These are phyloP conservation scores for Ammodramus savannarum DNA, from an alignment of 2,113 vertebrate species.

Conservation along the genomic window DNA sequence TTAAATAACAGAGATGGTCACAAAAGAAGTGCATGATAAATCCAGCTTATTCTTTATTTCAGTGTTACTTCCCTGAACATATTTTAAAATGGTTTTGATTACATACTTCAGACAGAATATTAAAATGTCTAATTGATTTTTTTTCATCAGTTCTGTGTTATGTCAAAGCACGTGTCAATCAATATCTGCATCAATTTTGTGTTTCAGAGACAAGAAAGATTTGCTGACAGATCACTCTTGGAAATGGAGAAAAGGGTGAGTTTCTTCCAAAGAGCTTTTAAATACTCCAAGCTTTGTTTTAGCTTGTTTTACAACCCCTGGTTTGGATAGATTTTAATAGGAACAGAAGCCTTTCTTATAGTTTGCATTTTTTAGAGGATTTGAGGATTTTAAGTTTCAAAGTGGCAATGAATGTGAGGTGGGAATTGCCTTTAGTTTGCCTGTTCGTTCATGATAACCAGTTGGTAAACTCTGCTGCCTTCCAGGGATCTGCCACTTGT, in stretches of 20 bases:
- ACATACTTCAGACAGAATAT: background rate
- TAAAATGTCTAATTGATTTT: background rate
- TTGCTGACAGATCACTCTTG: slow-evolving; percentile 94
- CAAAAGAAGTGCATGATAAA: background rate
- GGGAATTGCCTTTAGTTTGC: background rate
- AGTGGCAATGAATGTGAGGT: background rate
- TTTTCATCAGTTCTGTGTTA: background rate
- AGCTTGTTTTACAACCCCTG: background rate
- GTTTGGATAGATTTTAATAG: background rate
- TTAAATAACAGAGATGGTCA: background rate
- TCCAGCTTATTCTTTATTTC: background rate
- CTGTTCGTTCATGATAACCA: background rate
- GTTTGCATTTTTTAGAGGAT: slow-evolving; percentile 18
- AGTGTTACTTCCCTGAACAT: background rate
- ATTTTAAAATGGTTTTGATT: background rate
- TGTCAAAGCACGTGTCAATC: background rate
- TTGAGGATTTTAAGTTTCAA: background rate
- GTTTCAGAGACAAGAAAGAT: slow-evolving; percentile 95
- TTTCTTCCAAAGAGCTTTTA: slow-evolving; percentile 9
- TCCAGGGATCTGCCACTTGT: background rate
- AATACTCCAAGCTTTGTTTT: background rate
- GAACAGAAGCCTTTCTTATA: background rate
- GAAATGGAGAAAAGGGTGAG: slow-evolving; percentile 99
- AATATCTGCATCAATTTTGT: slow-evolving; percentile 21
- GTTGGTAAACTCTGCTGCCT: background rate